Evolutionary conservation across 2,113 vertebrate genomes (phyloP).

Genomic region (Psammodynastes pulverulentus): DNA sequence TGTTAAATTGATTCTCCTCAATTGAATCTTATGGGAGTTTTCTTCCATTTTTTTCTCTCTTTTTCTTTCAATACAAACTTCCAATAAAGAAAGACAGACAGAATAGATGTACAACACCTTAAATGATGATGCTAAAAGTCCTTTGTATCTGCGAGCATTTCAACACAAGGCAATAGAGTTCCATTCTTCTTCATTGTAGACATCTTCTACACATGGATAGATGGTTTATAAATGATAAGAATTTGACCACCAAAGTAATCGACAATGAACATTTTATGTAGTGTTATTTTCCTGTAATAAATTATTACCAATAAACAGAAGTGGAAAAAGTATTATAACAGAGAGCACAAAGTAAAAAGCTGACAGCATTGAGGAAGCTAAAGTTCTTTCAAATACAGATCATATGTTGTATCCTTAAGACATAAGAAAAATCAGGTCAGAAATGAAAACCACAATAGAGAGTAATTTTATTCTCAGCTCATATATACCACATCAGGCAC

Average conservation of each 20-base stretch:
- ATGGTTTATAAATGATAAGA: neutral
- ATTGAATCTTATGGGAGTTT: neutral
- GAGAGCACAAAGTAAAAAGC: slow-evolving; percentile 41
- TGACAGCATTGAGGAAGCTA: slow-evolving; percentile 31
- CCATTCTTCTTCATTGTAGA: slow-evolving; percentile 37
- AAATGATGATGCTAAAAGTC: neutral
- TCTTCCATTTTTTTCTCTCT: neutral
- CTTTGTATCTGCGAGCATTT: neutral
- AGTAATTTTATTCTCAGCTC: neutral
- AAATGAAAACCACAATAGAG: slow-evolving; percentile 45
- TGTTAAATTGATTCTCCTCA: neutral
- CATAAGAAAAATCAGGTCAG: slow-evolving; percentile 51
- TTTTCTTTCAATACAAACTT: neutral
- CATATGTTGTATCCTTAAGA: slow-evolving; percentile 41
- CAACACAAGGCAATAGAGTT: neutral
- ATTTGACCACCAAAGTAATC: slow-evolving; percentile 32
- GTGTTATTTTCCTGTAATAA: slow-evolving; percentile 53
- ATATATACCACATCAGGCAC: slow-evolving; percentile 8
- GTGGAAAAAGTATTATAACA: slow-evolving; percentile 55
- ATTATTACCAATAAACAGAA: slow-evolving; percentile 53
- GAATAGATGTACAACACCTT: neutral
- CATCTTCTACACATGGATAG: slow-evolving; percentile 17
- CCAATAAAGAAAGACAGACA: neutral
- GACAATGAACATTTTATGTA: slow-evolving; percentile 15
- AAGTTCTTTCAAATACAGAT: slow-evolving; percentile 35